A percentile compares a stretch with the other conserved stretches of the same genome.
phyloP scores from a whole-genome alignment of 1,140 invertebrate genomes.

The Leptopilina boulardi region DNA sequence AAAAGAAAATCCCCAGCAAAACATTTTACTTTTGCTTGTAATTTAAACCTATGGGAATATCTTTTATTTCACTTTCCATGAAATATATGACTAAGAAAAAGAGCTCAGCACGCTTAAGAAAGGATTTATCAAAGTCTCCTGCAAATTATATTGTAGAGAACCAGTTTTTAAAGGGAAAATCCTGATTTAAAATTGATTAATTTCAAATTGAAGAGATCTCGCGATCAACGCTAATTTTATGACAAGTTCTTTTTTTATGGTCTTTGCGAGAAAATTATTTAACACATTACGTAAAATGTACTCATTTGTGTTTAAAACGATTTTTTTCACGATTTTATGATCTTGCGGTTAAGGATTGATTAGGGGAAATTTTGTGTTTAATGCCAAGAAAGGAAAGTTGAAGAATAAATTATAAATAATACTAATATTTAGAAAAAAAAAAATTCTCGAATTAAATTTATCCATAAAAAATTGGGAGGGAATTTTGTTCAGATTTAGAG shows the following conservation, averaged over 20 bases:
- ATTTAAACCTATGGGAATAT: neutral
- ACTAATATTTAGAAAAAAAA: too few species aligned
- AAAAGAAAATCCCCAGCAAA: constrained; percentile 5
- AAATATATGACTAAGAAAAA: neutral
- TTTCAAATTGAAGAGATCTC: constrained; percentile 23
- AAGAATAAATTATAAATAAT: neutral
- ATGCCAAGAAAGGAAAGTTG: neutral
- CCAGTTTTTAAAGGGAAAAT: neutral
- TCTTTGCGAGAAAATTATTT: neutral
- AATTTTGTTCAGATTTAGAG: too few species aligned
- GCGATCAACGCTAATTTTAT: neutral
- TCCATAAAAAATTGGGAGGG: too few species aligned
- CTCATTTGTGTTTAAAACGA: neutral
- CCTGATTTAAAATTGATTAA: constrained; percentile 1
- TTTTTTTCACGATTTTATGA: neutral
- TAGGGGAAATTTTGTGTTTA: neutral
- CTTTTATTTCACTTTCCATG: neutral
- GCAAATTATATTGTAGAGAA: too few species aligned
- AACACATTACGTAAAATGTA: constrained; percentile 7
- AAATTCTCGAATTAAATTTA: too few species aligned
- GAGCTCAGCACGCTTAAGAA: too few species aligned
- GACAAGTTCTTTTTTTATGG: constrained; percentile 10
- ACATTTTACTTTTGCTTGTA: neutral
- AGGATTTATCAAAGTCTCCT: too few species aligned
- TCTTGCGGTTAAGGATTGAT: neutral